Evolutionary conservation across 2,888 invertebrate species (phyloP), one percentile per base, ranked within the genome.

Genomic region (Nomada fucata): DNA sequence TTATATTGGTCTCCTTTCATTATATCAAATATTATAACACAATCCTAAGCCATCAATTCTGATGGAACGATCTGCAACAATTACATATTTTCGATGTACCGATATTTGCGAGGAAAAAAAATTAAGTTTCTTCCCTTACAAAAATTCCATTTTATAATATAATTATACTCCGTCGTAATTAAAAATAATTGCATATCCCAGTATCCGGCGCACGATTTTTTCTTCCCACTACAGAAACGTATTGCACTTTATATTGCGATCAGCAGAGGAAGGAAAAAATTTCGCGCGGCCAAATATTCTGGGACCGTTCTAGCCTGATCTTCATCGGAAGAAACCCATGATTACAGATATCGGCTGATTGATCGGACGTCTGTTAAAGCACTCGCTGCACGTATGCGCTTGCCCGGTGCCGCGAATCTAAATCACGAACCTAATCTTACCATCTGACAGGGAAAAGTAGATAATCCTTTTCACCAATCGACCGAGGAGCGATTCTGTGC

Each of bases 361-460:
- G 88, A 88, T 88, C 85, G 83, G 68, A 64, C 75, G 76, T 60
- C 82, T 79, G 83, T 78, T 85, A 83, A 86, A 85, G 84, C 81
- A 89, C 84, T 88, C 87, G 20, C 70, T 57, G 70, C 80, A 83
- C 77, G 76, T 85, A 80, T 77, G 86, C 71, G 73, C 60, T 68
- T 60, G 60, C 74, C 67, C 55, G 76, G 69, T 68, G 68, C 79
- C 73, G 82, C 79, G 84, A 81, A 89, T 84, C 89, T 87, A 86
- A 88, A 90, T 91, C 89, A 91, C 90, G 88, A 89, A 90, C 87
- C 85, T 89, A 90, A 91, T 91, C 89, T 90, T 87, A 86, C 88
- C 89, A 86, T 88, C 87, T 86, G 88, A 89, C 88, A 87, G 77
- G 84, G 86, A 86, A 88, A 89, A 90, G 87, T 90, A 86, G 88